These are phyloP conservation scores for Sminthopsis crassicaudata DNA, from an alignment of 2,113 vertebrate genomes.

Conservation along the genomic window DNA sequence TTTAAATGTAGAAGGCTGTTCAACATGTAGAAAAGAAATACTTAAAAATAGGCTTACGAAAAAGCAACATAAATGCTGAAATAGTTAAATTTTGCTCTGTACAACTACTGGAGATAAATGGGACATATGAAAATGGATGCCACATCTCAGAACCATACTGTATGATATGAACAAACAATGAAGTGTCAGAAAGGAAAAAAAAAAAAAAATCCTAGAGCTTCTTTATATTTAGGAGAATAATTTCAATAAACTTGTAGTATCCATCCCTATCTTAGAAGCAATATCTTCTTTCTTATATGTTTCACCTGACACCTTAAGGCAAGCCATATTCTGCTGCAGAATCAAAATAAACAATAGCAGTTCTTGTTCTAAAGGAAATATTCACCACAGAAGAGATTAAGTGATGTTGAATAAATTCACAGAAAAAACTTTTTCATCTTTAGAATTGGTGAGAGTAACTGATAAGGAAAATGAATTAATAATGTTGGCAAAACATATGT, in stretches of 20 bases:
- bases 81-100: slow-evolving; percentile 16
- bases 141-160: neutral
- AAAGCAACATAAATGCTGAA: slow-evolving; percentile 34
- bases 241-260: slow-evolving; percentile 16
- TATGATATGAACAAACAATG: slow-evolving; percentile 18
- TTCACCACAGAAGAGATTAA: slow-evolving; percentile 35
- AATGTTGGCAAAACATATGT: slow-evolving; percentile 27
- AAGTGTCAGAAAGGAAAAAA: neutral
- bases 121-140: slow-evolving; percentile 11
- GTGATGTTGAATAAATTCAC: slow-evolving; percentile 36
- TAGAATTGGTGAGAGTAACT: neutral
- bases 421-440: neutral
- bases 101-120: slow-evolving; percentile 33
- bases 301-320: slow-evolving; percentile 70
- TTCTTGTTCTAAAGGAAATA: slow-evolving; percentile 52
- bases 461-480: neutral
- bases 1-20: neutral
- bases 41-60: neutral
- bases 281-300: slow-evolving; percentile 72
- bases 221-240: slow-evolving; percentile 54
- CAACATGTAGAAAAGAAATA: neutral
- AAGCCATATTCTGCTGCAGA: slow-evolving; percentile 61
- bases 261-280: slow-evolving; percentile 35
- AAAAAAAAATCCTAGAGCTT: slow-evolving; percentile 21
- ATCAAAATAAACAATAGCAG: slow-evolving; percentile 53